phyloP scores from a whole-genome alignment of 1,140 invertebrate genomes.

The Kradibia gibbosae region DNA sequence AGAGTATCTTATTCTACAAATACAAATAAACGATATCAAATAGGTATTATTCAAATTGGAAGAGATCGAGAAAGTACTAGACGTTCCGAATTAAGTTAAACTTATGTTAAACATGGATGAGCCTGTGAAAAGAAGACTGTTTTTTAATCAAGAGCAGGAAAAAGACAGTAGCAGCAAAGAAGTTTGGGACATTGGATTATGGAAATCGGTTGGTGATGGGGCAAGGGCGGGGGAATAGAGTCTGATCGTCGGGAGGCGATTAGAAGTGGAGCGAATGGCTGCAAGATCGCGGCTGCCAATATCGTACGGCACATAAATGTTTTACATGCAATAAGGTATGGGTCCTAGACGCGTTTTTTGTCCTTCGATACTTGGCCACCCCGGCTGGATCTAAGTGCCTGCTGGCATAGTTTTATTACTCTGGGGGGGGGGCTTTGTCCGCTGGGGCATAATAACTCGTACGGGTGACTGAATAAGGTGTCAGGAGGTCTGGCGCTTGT shows the following conservation, averaged over 20 bases:
- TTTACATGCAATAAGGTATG: constrained; percentile 51
- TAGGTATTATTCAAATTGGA: no score
- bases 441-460: constrained; percentile 18
- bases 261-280: neutral
- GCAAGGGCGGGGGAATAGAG: neutral
- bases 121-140: neutral
- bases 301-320: constrained; percentile 46
- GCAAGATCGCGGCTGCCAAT: constrained; percentile 25
- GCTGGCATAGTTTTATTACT: constrained; percentile 51
- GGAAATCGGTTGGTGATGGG: neutral
- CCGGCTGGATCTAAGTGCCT: constrained; percentile 49
- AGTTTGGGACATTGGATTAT: no score
- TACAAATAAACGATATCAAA: no score
- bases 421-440: constrained; percentile 26
- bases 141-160: no score
- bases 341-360: constrained; percentile 9
- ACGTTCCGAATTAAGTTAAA: no score
- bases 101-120: no score
- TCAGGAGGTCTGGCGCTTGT: neutral
- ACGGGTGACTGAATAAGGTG: neutral
- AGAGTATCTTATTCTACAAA: no score
- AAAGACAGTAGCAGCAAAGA: no score
- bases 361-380: neutral
- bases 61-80: no score
- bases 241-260: neutral